phyloP scores from a whole-genome alignment of 2,888 invertebrate genomes.

The Amorpha juglandis region DNA sequence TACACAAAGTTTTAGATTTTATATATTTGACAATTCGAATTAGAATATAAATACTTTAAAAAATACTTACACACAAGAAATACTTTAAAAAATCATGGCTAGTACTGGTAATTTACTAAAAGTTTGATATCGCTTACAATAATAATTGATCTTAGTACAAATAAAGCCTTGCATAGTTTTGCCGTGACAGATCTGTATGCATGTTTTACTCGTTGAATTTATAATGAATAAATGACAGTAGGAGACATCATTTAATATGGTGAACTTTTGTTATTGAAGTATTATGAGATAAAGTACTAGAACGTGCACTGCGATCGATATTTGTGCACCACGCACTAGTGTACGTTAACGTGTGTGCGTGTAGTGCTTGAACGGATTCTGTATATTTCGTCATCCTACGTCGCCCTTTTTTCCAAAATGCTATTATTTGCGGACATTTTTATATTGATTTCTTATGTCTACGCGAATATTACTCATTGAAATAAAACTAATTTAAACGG shows the following conservation, averaged over 20 bases:
- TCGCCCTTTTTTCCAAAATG: too few relatives aligned
- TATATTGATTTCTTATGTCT: too few relatives aligned
- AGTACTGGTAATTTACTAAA: background rate
- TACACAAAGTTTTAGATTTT: conserved; percentile 8
- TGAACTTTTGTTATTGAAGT: background rate
- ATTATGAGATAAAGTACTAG: background rate
- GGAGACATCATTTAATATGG: background rate
- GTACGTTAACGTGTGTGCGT: too few relatives aligned
- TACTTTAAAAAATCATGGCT: background rate
- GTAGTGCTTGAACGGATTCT: too few relatives aligned
- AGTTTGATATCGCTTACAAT: background rate
- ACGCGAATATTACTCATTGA: too few relatives aligned
- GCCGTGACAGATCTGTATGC: background rate
- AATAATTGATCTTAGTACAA: conserved; percentile 14
- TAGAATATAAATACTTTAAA: background rate
- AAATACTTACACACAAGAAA: background rate
- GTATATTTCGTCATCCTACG: too few relatives aligned
- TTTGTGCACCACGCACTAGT: too few relatives aligned
- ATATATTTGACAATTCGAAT: conserved; percentile 19
- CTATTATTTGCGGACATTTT: too few relatives aligned
- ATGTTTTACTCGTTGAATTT: background rate
- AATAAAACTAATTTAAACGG: too few relatives aligned
- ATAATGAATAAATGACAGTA: background rate
- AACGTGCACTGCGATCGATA: too few relatives aligned
- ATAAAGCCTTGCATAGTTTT: background rate